phyloP scores from a whole-genome alignment of 2,888 invertebrate genomes.

The Melangyna quadrimaculata region DNA sequence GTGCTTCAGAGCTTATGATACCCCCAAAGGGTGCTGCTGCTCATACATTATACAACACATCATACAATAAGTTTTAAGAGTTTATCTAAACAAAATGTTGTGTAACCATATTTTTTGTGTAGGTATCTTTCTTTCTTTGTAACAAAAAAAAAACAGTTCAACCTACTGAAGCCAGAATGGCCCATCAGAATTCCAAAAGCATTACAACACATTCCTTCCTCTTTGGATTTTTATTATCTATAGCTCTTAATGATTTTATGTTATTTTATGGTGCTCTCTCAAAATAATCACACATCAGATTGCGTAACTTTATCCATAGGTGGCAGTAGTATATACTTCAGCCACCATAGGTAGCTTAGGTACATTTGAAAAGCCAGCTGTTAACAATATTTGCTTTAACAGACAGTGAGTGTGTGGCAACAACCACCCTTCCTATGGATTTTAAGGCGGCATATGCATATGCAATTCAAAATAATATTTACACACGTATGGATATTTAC shows the following conservation, averaged over 20 bases:
- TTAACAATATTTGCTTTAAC: constrained; percentile 38
- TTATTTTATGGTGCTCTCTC: constrained; percentile 30
- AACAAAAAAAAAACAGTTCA: constrained; percentile 3
- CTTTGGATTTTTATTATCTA: constrained; percentile 11
- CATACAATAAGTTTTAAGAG: not conserved
- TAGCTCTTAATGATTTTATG: constrained; percentile 49
- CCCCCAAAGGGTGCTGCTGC: constrained; percentile 34
- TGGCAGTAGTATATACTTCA: constrained; percentile 36
- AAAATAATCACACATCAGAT: constrained; percentile 13
- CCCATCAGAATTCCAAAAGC: constrained; percentile 24
- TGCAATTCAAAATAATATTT: constrained; percentile 42
- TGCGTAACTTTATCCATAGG: constrained; percentile 51
- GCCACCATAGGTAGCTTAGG: not conserved
- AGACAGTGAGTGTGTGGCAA: constrained; percentile 15
- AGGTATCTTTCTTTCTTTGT: not conserved
- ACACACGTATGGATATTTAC: constrained; percentile 39
- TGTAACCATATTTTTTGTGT: not conserved
- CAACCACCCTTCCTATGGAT: constrained; percentile 13
- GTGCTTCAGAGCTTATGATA: not conserved
- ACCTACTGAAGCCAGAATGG: not conserved
- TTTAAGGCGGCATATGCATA: constrained; percentile 7
- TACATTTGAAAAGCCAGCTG: constrained; percentile 33
- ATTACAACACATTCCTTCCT: not conserved
- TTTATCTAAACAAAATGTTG: constrained; percentile 18
- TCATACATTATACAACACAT: not conserved